A percentile compares a stretch with the other conserved stretches of the same genome.
These are phyloP conservation scores for Acronicta alni DNA, from an alignment of 2,888 invertebrate genomes.

Conservation along the genomic window DNA sequence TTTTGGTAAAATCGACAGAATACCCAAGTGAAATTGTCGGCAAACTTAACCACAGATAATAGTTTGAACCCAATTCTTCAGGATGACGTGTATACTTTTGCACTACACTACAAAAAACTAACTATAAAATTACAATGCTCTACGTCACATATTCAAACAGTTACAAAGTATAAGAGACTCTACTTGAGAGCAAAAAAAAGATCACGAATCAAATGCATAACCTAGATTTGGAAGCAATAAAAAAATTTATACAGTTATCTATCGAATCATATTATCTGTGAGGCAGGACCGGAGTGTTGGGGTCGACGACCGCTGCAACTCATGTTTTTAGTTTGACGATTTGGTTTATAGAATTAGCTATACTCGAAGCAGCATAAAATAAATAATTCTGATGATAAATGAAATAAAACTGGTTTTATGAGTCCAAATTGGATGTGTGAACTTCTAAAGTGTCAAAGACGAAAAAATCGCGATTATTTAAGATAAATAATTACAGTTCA, in stretches of 20 bases:
- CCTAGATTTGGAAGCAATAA: slow-evolving; percentile 78
- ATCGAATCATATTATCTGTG: slow-evolving; percentile 84
- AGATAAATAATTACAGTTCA: slow-evolving; percentile 24
- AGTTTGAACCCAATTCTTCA: slow-evolving; percentile 40
- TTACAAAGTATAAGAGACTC: slow-evolving; percentile 56
- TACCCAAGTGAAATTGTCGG: slow-evolving; percentile 10
- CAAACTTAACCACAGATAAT: slow-evolving; percentile 10
- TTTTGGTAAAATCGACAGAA: slow-evolving; percentile 16
- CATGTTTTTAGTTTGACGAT: slow-evolving; percentile 71
- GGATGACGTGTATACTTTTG: slow-evolving; percentile 50
- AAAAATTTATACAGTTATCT: slow-evolving; percentile 86
- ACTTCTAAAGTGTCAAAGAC: slow-evolving; percentile 21
- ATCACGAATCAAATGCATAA: slow-evolving; percentile 80
- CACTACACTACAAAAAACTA: slow-evolving; percentile 38
- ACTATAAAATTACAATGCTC: slow-evolving; percentile 38
- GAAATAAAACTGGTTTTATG: slow-evolving; percentile 32
- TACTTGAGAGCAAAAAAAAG: slow-evolving; percentile 58
- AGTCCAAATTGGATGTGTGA: slow-evolving; percentile 23
- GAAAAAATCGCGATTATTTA: slow-evolving; percentile 8
- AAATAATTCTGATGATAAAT: slow-evolving; percentile 35
- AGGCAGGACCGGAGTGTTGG: slow-evolving; percentile 72
- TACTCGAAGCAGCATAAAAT: slow-evolving; percentile 63
- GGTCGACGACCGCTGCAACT: slow-evolving; percentile 76
- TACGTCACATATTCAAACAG: slow-evolving; percentile 60
- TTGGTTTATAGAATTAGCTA: slow-evolving; percentile 69